Percentiles rank a stretch among this genome's conserved stretches.
phyloP scores from a whole-genome alignment of 1,140 invertebrate species.

The Papilio polytes region DNA sequence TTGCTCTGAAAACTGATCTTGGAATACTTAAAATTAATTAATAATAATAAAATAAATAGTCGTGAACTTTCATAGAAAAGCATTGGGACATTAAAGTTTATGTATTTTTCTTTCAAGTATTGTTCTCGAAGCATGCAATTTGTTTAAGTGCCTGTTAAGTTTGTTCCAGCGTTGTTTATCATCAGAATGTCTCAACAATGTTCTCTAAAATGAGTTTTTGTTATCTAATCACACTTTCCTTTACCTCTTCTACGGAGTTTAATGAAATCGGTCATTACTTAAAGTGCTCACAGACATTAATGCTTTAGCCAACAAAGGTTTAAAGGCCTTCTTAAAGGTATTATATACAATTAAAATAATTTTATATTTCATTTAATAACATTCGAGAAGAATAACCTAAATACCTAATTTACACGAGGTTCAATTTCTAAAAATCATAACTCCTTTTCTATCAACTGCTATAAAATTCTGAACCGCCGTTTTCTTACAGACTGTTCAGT shows the following conservation, averaged over 20 bases:
- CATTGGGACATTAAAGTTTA: constrained; percentile 26
- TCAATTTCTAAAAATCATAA: too few relatives aligned
- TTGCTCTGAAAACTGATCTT: background rate
- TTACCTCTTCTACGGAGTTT: constrained; percentile 58
- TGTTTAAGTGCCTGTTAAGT: constrained; percentile 39
- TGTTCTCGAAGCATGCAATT: constrained; percentile 34
- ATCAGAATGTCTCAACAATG: constrained; percentile 42
- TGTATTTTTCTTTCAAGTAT: constrained; percentile 34
- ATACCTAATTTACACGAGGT: too few relatives aligned
- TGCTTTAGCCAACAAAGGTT: constrained; percentile 55
- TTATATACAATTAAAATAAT: constrained; percentile 39
- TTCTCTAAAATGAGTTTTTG: constrained; percentile 53
- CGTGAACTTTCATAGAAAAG: background rate
- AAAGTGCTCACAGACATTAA: constrained; percentile 65
- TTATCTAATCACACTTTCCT: constrained; percentile 60
- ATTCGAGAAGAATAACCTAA: background rate
- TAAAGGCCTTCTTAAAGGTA: constrained; percentile 44
- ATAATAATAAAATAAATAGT: background rate
- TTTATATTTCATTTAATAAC: background rate
- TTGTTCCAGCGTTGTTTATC: constrained; percentile 34
- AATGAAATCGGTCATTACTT: constrained; percentile 76
- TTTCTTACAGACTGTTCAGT: too few relatives aligned
- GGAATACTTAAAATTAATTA: background rate
- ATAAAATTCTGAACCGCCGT: too few relatives aligned
- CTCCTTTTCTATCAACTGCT: too few relatives aligned